Conservation (phyloP, 2,113 vertebrate genomes). For the Ptilorrhoa leucosticta region DNA sequence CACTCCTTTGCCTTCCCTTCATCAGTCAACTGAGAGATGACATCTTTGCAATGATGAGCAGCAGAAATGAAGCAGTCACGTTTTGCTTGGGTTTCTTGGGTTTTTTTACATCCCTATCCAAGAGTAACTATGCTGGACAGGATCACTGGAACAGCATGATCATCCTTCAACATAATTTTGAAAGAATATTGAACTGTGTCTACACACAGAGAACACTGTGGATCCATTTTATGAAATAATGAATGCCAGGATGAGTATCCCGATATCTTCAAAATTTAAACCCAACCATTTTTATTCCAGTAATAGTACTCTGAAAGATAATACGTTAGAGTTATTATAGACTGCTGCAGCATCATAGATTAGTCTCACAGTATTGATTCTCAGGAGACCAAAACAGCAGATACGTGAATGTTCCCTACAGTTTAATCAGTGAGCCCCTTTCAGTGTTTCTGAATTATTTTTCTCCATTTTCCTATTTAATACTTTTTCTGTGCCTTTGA, state of each 20-base stretch:
- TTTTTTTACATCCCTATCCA: neutral
- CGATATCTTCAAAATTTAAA: conserved; percentile 30
- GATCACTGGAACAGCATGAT: neutral
- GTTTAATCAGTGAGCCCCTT: conserved; percentile 15
- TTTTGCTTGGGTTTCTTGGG: neutral
- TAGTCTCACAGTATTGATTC: conserved; percentile 37
- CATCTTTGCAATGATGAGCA: neutral
- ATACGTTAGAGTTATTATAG: conserved; percentile 1
- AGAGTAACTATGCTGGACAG: neutral
- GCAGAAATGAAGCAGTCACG: neutral
- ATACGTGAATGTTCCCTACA: neutral
- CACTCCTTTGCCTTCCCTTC: neutral
- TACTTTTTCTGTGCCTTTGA: neutral
- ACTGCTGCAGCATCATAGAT: conserved; percentile 10
- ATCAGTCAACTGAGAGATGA: neutral
- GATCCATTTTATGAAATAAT: conserved; percentile 58
- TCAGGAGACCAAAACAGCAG: neutral
- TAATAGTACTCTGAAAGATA: conserved; percentile 45
- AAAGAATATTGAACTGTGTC: neutral
- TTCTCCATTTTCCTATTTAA: neutral
- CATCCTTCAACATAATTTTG: neutral
- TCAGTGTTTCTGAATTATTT: neutral
- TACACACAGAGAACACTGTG: neutral
- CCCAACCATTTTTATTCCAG: conserved; percentile 35
- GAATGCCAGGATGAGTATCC: conserved; percentile 8